Base-by-base conservation (phyloP, 2,888 invertebrate species). In the Dynastes hyllus region DNA sequence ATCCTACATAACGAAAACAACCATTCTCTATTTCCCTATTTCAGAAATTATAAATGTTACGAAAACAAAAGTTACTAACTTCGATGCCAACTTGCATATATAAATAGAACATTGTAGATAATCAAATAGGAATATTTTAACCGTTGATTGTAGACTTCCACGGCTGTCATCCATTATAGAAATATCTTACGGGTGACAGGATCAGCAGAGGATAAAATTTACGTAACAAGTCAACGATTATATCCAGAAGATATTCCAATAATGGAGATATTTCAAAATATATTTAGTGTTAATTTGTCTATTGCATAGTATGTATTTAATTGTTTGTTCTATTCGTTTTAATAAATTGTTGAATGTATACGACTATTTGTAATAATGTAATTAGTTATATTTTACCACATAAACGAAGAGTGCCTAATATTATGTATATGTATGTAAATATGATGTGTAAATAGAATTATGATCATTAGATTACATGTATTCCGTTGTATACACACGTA, bases 401-500 rank as follows among this genome's bases (percentile, higher is more conserved):
- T 76, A 76, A 58, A 75, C 75, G 40, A 75, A 45, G 79, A 81
- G 81, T 81, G 81, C 81, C 81, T 81, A 79, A 79, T 76, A 79
- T 22, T 22, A 80, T 79, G 77, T 78, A 45, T 45, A 45, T 78
- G 22, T 78, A n/a, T 79, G 78, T 76, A 71, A 78, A 80, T 80
- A 80, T 32, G 65, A 80, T 55, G 71, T 80, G 69, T 73, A 73
- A 73, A 73, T 73, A 73, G 22, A 22, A 71, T 51, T 67, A 51
- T 40, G 22, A 71, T 51, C 61, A 51, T 78, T 76, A 80, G 77
- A 76, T 75, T 79, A 65, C 67, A 83, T 84, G 83, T 84, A 82
- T 84, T 83, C 83, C 80, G 82, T 82, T 83, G 83, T 83, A 83
- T 81, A 83, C 81, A 80, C 79, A 81, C 77, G 79, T 80, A 83